Conservation (phyloP, 2,888 invertebrate species). For the Emesis furor region DNA sequence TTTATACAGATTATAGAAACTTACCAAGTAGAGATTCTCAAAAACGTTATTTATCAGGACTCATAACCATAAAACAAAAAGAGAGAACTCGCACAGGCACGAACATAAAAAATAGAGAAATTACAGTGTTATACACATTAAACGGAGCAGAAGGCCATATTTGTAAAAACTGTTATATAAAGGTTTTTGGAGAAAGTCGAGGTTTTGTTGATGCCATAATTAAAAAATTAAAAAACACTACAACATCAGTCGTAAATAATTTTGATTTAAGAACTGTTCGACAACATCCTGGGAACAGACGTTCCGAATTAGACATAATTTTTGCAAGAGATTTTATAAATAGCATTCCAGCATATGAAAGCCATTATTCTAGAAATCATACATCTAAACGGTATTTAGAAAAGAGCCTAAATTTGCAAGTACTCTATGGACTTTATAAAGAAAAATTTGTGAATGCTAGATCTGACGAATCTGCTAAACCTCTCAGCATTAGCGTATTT, state of each 20-base stretch:
- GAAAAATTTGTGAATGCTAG: constrained; percentile 14
- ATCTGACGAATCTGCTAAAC: constrained; percentile 14
- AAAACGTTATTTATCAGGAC: constrained; percentile 14
- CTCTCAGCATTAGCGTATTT: constrained; percentile 8
- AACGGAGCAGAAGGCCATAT: constrained; percentile 14
- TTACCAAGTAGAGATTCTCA: constrained; percentile 11
- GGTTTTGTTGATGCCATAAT: constrained; percentile 14
- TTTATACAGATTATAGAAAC: constrained; percentile 14
- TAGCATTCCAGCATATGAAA: constrained; percentile 14
- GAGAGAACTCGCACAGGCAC: constrained; percentile 14
- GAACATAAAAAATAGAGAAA: constrained; percentile 14
- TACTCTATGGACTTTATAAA: constrained; percentile 14
- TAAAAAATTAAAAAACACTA: constrained; percentile 14
- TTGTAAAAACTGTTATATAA: constrained; percentile 11
- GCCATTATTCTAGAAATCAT: constrained; percentile 14
- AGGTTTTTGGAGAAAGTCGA: constrained; percentile 14
- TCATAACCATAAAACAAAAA: constrained; percentile 14
- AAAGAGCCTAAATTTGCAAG: constrained; percentile 14
- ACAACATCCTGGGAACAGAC: constrained; percentile 14
- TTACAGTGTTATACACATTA: constrained; percentile 14
- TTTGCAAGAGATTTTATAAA: constrained; percentile 14
- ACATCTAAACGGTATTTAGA: constrained; percentile 14
- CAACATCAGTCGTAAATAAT: constrained; percentile 14
- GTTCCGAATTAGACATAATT: constrained; percentile 14
- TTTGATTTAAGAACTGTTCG: constrained; percentile 14